Conservation (phyloP, 2,888 invertebrate genomes). For the Epinotia nisella region DNA sequence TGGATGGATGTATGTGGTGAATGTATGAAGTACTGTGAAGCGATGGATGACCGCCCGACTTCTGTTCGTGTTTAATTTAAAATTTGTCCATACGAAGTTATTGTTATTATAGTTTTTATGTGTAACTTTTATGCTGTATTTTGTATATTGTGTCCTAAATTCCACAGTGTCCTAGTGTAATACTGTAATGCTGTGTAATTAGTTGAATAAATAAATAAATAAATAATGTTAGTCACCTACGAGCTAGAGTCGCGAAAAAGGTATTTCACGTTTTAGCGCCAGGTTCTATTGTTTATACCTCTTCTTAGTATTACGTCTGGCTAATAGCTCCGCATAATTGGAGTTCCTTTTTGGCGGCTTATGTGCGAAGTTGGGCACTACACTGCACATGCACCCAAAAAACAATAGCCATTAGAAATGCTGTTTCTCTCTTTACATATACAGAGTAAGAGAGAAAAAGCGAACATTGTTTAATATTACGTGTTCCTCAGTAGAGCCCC, state of each 20-base stretch:
- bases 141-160: no score
- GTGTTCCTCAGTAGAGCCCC: slow-evolving; percentile 29
- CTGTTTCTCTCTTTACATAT: background rate
- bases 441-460: background rate
- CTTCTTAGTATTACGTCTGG: background rate
- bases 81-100: no score
- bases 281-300: background rate
- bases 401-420: background rate
- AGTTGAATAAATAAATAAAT: no score
- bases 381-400: background rate
- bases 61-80: no score
- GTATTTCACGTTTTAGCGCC: background rate
- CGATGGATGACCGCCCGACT: no score
- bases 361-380: background rate
- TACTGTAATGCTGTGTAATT: no score
- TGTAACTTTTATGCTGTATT: no score
- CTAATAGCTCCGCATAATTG: slow-evolving; percentile 6
- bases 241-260: background rate
- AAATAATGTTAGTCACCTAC: no score
- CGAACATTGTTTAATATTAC: background rate
- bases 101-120: no score
- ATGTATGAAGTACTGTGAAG: no score
- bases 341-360: background rate
- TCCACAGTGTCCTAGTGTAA: no score
- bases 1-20: no score